phyloP scores from a whole-genome alignment of 2,888 invertebrate species.

The Heliconius cydno region DNA sequence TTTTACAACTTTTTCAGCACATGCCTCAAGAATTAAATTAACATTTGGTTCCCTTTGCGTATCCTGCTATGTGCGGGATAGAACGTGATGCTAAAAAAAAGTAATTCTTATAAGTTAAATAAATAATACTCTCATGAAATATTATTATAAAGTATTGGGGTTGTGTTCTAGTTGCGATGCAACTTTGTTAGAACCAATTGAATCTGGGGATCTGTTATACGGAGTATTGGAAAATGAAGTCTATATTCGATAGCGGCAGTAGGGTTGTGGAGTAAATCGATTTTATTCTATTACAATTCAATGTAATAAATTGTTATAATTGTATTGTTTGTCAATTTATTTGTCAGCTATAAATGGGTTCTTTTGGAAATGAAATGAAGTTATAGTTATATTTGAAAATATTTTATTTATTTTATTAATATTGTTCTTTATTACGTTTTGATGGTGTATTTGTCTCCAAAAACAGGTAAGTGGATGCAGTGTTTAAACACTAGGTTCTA shows the following conservation, averaged over 20 bases:
- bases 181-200: slow-evolving; percentile 33
- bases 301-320: slow-evolving; percentile 5
- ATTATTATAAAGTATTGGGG: not conserved
- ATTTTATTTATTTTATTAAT: too few relatives aligned
- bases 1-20: not conserved
- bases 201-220: slow-evolving; percentile 21
- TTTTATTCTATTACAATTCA: slow-evolving; percentile 16
- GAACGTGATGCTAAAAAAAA: not conserved
- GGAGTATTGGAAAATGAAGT: slow-evolving; percentile 30
- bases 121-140: not conserved
- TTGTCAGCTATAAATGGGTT: not conserved
- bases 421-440: too few relatives aligned
- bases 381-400: not conserved
- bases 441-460: too few relatives aligned
- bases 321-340: slow-evolving; percentile 6
- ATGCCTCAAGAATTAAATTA: too few relatives aligned
- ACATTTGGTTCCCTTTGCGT: too few relatives aligned
- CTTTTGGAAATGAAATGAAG: too few relatives aligned
- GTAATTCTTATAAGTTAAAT: not conserved
- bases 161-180: slow-evolving; percentile 17
- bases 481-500: too few relatives aligned
- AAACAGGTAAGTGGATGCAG: too few relatives aligned
- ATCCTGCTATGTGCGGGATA: not conserved
- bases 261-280: slow-evolving; percentile 15
- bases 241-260: slow-evolving; percentile 7